A percentile compares a stretch with the other conserved stretches of the same genome.
Conservation (phyloP, 2,113 vertebrate species). For the Bos indicus region DNA sequence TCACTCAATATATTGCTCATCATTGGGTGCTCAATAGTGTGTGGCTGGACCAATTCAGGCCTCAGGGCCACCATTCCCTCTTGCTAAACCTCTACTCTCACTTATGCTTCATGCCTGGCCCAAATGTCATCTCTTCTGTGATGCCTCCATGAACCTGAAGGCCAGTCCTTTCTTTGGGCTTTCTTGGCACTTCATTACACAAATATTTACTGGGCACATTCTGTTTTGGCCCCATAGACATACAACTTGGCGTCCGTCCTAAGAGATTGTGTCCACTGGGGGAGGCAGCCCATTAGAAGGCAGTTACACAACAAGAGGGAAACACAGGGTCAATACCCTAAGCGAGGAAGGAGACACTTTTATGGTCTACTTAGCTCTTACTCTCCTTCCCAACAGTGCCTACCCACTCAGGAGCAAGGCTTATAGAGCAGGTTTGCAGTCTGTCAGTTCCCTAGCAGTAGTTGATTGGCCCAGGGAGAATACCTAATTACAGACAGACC, state of each 20-base stretch:
- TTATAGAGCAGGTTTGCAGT: background rate
- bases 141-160: background rate
- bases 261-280: background rate
- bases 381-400: background rate
- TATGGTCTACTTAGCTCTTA: background rate
- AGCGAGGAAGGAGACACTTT: background rate
- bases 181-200: background rate
- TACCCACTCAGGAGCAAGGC: background rate
- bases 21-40: background rate
- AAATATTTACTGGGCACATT: background rate
- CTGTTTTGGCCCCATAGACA: background rate
- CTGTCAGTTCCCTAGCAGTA: background rate
- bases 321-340: background rate
- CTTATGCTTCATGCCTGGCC: background rate
- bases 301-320: background rate
- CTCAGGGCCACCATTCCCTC: background rate
- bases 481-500: background rate
- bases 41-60: background rate
- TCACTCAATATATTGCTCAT: background rate
- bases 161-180: background rate
- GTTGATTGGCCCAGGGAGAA: background rate
- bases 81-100: background rate
- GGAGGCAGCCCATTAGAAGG: background rate
- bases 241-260: background rate
- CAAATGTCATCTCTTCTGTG: background rate